These are phyloP conservation scores for Atherinomorus stipes DNA, from an alignment of 2,113 vertebrate species.

Conservation along the genomic window DNA sequence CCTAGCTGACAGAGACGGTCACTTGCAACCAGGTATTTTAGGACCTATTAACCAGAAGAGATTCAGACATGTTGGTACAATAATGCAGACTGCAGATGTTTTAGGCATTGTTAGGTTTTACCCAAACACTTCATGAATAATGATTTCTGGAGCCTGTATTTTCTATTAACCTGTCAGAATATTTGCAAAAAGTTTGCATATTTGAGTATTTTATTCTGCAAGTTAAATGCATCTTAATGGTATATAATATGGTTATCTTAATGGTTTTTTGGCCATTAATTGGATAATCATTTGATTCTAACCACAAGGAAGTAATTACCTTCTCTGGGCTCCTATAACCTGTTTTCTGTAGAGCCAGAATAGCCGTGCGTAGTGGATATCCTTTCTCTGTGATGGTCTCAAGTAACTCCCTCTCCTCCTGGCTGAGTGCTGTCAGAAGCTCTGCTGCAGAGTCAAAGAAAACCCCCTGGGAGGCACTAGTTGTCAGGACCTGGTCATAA, in stretches of 20 bases:
- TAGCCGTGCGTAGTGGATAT: conserved; percentile 88
- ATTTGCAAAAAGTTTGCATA: too few relatives aligned
- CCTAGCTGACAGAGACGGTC: conserved; percentile 90
- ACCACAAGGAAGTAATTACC: conserved; percentile 68
- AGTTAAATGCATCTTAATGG: not conserved
- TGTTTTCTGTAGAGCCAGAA: conserved; percentile 91
- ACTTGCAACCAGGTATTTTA: conserved; percentile 88
- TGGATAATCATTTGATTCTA: too few relatives aligned
- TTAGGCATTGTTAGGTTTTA: too few relatives aligned
- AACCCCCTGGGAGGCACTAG: conserved; percentile 55
- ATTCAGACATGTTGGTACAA: not conserved
- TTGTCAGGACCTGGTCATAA: conserved; percentile 54
- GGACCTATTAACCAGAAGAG: conserved; percentile 81
- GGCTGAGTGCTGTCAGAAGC: conserved; percentile 89
- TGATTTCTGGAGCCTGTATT: not conserved
- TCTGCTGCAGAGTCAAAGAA: conserved; percentile 84
- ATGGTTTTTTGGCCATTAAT: too few relatives aligned
- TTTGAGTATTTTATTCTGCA: not conserved
- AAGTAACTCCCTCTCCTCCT: conserved; percentile 92
- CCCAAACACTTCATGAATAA: too few relatives aligned
- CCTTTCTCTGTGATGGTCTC: conserved; percentile 88
- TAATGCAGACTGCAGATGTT: not conserved
- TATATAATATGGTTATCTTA: too few relatives aligned
- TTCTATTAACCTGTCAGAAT: too few relatives aligned
- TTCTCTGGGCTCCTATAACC: conserved; percentile 88